Base-by-base conservation (phyloP, 2,888 invertebrate species). In the Ichneumon xanthorius region DNA sequence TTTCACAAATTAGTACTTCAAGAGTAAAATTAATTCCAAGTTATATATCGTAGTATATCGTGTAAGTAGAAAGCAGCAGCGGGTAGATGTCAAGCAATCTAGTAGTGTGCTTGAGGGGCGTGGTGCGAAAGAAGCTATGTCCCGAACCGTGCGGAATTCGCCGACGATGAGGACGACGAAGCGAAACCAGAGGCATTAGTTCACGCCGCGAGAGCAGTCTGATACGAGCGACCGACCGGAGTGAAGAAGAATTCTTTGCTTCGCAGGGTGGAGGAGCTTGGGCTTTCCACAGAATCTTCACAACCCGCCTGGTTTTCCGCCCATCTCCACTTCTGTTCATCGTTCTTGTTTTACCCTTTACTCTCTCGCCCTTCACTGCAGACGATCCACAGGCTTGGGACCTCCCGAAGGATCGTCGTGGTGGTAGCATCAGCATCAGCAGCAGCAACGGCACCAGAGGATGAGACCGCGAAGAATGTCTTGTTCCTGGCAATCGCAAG, bases 391-490 rank as follows among this genome's bases (percentile, higher is more conserved):
- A 58, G 37, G 63, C 50, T 78, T 55, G 78, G 63, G 50, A 61
- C 72, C 70, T 65, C 48, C 73, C 55, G 73, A 78, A 87, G 87
- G 84, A 85, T 83, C 78, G 78, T 78, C 80, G 84, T 45, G 82
- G 55, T 75, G 40, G 68, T 81, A 63, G 68, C 14, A 48, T 16
- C 37, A 37, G 37, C 37, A 37, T 16, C 40, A 58, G 73, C 55
- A 72, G 26, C 53, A 19, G 72, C 40, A 73, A 89, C 88, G 90
- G 22, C 61, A 61, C 53, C 58, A 30, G 30, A 65, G 82, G 70
- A 78, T 72, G 85, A 83, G 80, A 88, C 85, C 88, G 88, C 89
- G 85, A 91, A 89, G 91, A 92, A 92, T 91, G 91, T 91, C 92
- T 92, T 90, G 89, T 90, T 92, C 88, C 86, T 85, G 86, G 90